Conservation (phyloP, 2,888 invertebrate genomes). For the Agelastica alni region DNA sequence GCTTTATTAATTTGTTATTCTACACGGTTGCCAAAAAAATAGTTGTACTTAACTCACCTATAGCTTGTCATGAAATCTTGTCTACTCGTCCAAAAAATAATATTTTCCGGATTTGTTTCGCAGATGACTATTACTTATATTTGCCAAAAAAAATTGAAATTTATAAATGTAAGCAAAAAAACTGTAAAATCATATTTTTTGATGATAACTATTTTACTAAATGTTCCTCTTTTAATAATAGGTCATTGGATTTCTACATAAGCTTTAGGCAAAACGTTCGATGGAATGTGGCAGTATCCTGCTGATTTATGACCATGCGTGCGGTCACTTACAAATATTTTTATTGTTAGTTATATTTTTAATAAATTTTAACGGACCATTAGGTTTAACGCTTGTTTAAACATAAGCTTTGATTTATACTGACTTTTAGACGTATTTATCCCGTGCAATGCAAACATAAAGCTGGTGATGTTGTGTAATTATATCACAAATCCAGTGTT, state of each 20-base stretch:
- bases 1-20: too few species aligned
- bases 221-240: neutral
- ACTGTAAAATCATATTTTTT: too few species aligned
- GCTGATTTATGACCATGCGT: slow-evolving; percentile 13
- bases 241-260: too few species aligned
- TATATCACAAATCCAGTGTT: neutral
- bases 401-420: slow-evolving; percentile 19
- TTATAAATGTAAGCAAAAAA: too few species aligned
- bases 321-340: slow-evolving; percentile 7
- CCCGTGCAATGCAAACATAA: slow-evolving; percentile 9
- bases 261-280: neutral
- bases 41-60: too few species aligned
- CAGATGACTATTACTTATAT: neutral
- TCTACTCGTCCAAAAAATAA: too few species aligned
- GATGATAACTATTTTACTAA: too few species aligned
- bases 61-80: too few species aligned
- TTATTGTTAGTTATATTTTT: slow-evolving; percentile 11
- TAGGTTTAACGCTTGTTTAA: slow-evolving; percentile 27
- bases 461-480: slow-evolving; percentile 4
- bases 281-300: slow-evolving; percentile 14
- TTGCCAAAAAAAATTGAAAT: neutral
- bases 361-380: slow-evolving; percentile 25
- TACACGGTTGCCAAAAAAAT: too few species aligned
- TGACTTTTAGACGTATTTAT: slow-evolving; percentile 13
- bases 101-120: too few species aligned